phyloP scores from a whole-genome alignment of 2,888 invertebrate species.

The Ametastegia equiseti region DNA sequence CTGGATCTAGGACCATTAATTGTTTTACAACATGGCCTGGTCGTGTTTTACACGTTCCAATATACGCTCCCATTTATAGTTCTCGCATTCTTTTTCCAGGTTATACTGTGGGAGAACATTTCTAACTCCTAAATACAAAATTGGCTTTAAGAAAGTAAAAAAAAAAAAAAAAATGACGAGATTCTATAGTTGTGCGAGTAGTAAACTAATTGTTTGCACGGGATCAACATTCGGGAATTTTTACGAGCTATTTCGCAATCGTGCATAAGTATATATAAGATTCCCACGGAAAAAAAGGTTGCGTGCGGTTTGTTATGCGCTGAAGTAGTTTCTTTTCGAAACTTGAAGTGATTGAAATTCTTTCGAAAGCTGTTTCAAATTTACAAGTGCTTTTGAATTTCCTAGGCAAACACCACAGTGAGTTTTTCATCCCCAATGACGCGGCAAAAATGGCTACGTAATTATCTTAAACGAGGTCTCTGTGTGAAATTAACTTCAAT shows the following conservation, averaged over 20 bases:
- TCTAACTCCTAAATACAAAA: background rate
- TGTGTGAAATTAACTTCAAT: background rate
- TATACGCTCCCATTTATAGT: slow-evolving; percentile 22
- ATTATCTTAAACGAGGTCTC: slow-evolving; percentile 28
- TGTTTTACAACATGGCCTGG: slow-evolving; percentile 45
- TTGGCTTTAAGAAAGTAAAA: background rate
- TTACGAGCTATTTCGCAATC: background rate
- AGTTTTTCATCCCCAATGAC: background rate
- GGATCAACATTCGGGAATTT: background rate
- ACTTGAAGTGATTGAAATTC: background rate
- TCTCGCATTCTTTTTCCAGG: slow-evolving; percentile 24
- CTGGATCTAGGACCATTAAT: slow-evolving; percentile 58
- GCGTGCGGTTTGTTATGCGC: background rate
- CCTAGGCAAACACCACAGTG: slow-evolving; percentile 8
- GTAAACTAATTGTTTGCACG: background rate
- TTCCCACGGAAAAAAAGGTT: slow-evolving; percentile 7
- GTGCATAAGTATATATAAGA: background rate
- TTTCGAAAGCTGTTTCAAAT: background rate
- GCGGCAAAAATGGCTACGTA: background rate
- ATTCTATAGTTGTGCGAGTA: background rate
- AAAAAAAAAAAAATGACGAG: too few relatives aligned
- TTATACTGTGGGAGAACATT: slow-evolving; percentile 15
- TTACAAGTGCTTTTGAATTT: slow-evolving; percentile 28
- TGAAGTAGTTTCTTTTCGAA: background rate
- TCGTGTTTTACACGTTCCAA: slow-evolving; percentile 46